phyloP scores from a whole-genome alignment of 53 echinoderm and acorn worm genomes.

The Echinometra lucunter region DNA sequence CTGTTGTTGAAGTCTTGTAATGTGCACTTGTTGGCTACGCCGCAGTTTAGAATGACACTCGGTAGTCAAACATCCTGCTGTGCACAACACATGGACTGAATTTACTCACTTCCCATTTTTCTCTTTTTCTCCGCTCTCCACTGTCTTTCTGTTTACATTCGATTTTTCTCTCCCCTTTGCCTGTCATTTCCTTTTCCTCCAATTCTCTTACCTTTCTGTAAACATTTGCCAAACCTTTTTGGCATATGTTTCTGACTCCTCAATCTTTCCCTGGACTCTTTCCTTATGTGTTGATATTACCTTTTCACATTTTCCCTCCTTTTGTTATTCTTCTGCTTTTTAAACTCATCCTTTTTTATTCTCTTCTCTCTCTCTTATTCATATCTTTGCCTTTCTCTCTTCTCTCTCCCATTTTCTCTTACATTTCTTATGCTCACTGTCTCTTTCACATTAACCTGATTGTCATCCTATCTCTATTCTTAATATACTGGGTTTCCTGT shows the following conservation, averaged over 20 bases:
- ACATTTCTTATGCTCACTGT: background rate
- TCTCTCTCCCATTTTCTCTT: background rate
- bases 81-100: constrained; percentile 56
- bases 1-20: background rate
- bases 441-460: background rate
- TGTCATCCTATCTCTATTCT: background rate
- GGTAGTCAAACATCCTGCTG: background rate
- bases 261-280: background rate
- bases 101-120: constrained; percentile 57
- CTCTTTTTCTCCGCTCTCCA: constrained; percentile 17
- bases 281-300: background rate
- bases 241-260: background rate
- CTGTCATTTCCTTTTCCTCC: background rate
- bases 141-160: background rate
- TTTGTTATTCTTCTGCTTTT: too few species aligned
- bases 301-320: too few species aligned
- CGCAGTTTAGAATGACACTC: constrained; percentile 32
- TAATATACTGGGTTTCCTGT: background rate
- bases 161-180: background rate
- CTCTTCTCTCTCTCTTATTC: background rate
- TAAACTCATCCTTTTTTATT: too few species aligned
- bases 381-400: background rate
- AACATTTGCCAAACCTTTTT: background rate
- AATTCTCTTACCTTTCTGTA: background rate
- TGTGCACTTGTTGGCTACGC: background rate